Evolutionary conservation across 1,140 invertebrate genomes (phyloP).

Genomic region (Ditylenchus dipsaci): DNA sequence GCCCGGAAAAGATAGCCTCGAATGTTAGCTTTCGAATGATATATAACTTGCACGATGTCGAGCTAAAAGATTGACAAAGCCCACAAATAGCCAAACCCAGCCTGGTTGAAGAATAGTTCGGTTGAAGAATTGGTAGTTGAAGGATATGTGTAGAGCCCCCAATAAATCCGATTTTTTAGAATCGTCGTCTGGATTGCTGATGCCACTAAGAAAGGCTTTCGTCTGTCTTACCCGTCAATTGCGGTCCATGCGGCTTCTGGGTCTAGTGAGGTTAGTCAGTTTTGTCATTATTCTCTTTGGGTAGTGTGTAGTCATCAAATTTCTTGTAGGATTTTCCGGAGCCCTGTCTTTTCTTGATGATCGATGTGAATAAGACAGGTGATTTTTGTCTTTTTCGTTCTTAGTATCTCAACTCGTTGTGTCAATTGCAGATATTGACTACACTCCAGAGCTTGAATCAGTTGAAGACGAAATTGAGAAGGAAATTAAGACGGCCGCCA

Average conservation of each 20-base stretch:
- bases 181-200: constrained; percentile 22
- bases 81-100: too few relatives aligned
- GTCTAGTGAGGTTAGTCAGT: constrained; percentile 7
- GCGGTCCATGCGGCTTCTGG: constrained; percentile 31
- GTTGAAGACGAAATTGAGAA: constrained; percentile 24
- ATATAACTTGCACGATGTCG: background rate
- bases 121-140: too few relatives aligned
- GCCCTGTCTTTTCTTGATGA: constrained; percentile 26
- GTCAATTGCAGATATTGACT: constrained; percentile 26
- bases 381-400: background rate
- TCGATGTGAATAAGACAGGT: constrained; percentile 24
- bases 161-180: too few relatives aligned
- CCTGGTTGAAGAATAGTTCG: too few relatives aligned
- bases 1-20: too few relatives aligned
- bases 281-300: too few relatives aligned
- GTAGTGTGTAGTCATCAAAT: too few relatives aligned
- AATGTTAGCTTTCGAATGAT: too few relatives aligned
- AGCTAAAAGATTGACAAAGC: too few relatives aligned
- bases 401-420: too few relatives aligned
- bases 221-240: constrained; percentile 24
- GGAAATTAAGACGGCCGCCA: constrained; percentile 21
- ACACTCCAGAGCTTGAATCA: constrained; percentile 16
- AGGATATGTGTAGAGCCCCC: too few relatives aligned
- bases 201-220: constrained; percentile 19
- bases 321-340: constrained; percentile 23